A percentile compares a stretch with the other conserved stretches of the same genome.
Evolutionary conservation across 2,888 invertebrate genomes (phyloP).

Genomic region (Unio delphinus): DNA sequence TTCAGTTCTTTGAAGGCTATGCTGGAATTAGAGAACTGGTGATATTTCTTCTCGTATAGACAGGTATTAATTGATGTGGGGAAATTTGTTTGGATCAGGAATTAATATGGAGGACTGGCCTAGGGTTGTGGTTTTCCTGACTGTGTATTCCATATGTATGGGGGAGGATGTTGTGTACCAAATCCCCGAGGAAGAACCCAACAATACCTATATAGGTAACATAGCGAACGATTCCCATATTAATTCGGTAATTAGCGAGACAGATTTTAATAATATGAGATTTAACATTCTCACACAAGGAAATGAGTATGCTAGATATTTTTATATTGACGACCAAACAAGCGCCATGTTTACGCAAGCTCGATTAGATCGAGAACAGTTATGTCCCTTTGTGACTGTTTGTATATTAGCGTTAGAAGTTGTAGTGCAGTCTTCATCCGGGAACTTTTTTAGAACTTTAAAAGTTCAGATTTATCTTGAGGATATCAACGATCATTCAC

Average conservation of each 20-base stretch:
- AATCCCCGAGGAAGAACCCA: conserved; percentile 55
- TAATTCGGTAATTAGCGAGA: conserved; percentile 34
- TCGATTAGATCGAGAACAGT: conserved; percentile 36
- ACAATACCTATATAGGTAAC: conserved; percentile 51
- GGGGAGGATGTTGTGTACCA: conserved; percentile 45
- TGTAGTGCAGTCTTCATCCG: conserved; percentile 39
- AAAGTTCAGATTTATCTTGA: conserved; percentile 47
- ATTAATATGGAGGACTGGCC: too few species aligned
- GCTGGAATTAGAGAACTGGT: too few species aligned
- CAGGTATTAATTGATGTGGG: too few species aligned
- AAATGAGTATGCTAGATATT: conserved; percentile 26
- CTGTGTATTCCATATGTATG: background rate
- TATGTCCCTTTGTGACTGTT: conserved; percentile 38
- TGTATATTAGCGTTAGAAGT: conserved; percentile 34
- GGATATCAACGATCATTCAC: conserved; percentile 59
- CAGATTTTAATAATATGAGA: conserved; percentile 33
- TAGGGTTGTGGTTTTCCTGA: too few species aligned
- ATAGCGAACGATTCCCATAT: conserved; percentile 43
- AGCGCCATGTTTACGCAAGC: conserved; percentile 33
- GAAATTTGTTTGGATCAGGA: too few species aligned
- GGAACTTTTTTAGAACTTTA: conserved; percentile 50
- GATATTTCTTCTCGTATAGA: too few species aligned
- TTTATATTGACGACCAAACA: conserved; percentile 32
- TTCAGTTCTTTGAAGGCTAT: too few species aligned
- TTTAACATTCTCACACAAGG: conserved; percentile 46